A percentile compares a stretch with the other conserved stretches of the same genome.
Evolutionary conservation across 2,888 invertebrate genomes (phyloP).

Genomic region (Idaea straminata): DNA sequence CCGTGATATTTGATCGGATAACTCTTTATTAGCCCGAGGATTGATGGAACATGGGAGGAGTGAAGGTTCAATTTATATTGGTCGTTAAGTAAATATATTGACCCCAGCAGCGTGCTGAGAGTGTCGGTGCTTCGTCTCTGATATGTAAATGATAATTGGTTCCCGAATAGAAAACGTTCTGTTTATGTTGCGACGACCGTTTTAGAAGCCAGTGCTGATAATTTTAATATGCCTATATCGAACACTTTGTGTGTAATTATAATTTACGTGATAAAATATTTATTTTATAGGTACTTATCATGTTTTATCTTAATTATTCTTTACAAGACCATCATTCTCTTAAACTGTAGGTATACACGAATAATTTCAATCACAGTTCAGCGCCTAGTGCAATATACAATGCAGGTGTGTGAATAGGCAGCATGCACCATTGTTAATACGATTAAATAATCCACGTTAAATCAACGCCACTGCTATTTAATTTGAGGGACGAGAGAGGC

Average conservation of each 20-base stretch:
- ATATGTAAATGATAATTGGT: slow-evolving; percentile 79
- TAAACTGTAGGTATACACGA: not conserved
- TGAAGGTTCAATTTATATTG: slow-evolving; percentile 49
- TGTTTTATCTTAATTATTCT: slow-evolving; percentile 2
- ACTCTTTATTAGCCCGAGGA: slow-evolving; percentile 29
- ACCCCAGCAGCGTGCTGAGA: slow-evolving; percentile 72
- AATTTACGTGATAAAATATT: slow-evolving; percentile 46
- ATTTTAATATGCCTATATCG: slow-evolving; percentile 58
- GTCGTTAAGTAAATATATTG: slow-evolving; percentile 71
- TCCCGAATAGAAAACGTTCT: slow-evolving; percentile 74
- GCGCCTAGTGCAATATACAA: not conserved
- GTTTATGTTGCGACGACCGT: slow-evolving; percentile 65
- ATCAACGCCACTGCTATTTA: slow-evolving; percentile 40
- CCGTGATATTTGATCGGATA: slow-evolving; percentile 39
- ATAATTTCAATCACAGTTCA: not conserved
- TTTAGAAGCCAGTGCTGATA: slow-evolving; percentile 61
- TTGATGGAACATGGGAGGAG: slow-evolving; percentile 38
- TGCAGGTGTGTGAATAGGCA: slow-evolving; percentile 9
- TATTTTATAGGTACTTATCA: not conserved
- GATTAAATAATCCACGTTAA: slow-evolving; percentile 53
- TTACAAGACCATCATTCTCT: not conserved
- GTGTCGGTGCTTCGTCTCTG: slow-evolving; percentile 74
- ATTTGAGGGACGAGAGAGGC: slow-evolving; percentile 39
- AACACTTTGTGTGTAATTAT: slow-evolving; percentile 54
- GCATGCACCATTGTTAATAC: slow-evolving; percentile 37